Conservation (phyloP, 2,797 vertebrate genomes). For the Dicrostonyx torquatus region DNA sequence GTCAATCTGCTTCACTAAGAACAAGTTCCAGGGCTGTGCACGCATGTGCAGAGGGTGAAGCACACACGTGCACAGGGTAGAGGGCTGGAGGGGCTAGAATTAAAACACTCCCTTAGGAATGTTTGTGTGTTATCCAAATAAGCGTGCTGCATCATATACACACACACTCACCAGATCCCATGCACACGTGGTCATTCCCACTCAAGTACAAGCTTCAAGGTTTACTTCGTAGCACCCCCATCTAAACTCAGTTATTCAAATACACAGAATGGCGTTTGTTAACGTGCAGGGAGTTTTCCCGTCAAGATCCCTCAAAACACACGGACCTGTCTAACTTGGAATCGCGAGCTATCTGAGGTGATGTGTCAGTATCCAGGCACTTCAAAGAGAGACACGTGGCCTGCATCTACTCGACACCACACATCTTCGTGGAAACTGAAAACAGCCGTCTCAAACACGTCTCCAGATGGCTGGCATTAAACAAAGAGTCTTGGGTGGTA, state of each 20-base stretch:
- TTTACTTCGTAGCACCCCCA: conserved; percentile 64
- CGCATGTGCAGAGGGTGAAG: background rate
- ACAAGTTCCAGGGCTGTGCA: background rate
- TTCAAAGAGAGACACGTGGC: conserved; percentile 62
- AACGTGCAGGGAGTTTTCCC: conserved; percentile 7
- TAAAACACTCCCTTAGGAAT: conserved; percentile 31
- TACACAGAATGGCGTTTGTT: conserved; percentile 58
- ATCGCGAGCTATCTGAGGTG: background rate
- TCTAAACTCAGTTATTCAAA: conserved; percentile 61
- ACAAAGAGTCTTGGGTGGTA: conserved; percentile 55
- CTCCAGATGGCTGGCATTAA: conserved; percentile 54
- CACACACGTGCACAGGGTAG: background rate
- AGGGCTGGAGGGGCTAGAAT: background rate
- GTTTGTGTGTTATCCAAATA: conserved; percentile 63
- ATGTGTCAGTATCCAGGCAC: conserved; percentile 16
- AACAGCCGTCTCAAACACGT: conserved; percentile 58
- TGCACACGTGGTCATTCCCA: conserved; percentile 48
- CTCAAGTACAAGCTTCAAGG: conserved; percentile 60
- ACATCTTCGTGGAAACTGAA: conserved; percentile 58
- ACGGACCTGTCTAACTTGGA: conserved; percentile 28
- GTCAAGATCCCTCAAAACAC: conserved; percentile 11
- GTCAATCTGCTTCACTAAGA: conserved; percentile 38
- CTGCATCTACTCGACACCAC: conserved; percentile 56
- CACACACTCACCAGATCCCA: conserved; percentile 34
- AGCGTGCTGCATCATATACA: background rate